Evolutionary conservation across 2,797 vertebrate species (phyloP), one percentile per base, ranked within the genome.

Genomic region (Cygnus olor): DNA sequence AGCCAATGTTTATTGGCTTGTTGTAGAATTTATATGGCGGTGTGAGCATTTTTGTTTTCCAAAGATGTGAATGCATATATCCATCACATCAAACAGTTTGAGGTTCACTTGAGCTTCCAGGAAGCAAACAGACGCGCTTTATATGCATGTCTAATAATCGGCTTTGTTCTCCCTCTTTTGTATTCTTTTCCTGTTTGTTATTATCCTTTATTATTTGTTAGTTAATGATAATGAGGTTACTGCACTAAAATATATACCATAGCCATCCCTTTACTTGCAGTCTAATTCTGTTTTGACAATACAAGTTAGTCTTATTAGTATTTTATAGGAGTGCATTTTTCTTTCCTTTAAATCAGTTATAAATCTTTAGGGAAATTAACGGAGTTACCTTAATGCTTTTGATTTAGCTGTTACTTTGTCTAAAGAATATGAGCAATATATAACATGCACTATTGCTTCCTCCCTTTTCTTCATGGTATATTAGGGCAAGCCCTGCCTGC

Each of bases 41-140:
- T 84, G 87, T 84, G 87, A 93, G 65, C 45, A 85, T 74, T 94
- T 94, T 78, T 94, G 63, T 90, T 85, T 88, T 83, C 60, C 76
- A 68, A 56, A 77, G 45, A 32, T 73, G 87, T 47, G 92, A 93
- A 54, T 40, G 58, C 49, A 32, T 53, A 47, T 60, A 34, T 40
- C 56, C 30, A 56, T 71, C 60, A 66, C 85, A 94, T 96, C 92
- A 95, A 94, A 95, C 85, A 84, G 30, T 88, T 65, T 93, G 94
- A 93, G 93, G 92, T 94, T 95, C 92, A 66, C 78, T 85, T 65
- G 42, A 76, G 90, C 89, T 94, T 94, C 82, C 87, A 95, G 68
- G 89, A 95, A 93, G 56, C 28, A 10, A 66, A 69, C 78, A n/a
- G 65, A 60, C 80, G 54, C 18, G 10, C 72, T 93, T 70, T 73